These are phyloP conservation scores for Carlito syrichta DNA, from an alignment of 2,113 vertebrate species.

Conservation along the genomic window DNA sequence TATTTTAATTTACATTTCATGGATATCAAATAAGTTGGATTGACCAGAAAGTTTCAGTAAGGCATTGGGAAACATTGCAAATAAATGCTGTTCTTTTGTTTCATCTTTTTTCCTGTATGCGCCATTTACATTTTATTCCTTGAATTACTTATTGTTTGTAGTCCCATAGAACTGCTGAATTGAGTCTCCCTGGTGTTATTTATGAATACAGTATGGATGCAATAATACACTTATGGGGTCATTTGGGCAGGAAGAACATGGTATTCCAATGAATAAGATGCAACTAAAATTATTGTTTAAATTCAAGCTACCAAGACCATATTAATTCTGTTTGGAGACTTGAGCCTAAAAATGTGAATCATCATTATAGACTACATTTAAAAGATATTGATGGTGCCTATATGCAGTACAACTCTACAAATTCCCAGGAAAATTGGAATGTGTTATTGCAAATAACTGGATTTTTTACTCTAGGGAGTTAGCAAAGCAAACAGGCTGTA, in stretches of 20 bases:
- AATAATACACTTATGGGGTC: constrained; percentile 60
- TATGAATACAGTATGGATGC: constrained; percentile 39
- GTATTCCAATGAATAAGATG: constrained; percentile 45
- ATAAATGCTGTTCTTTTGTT: constrained; percentile 32
- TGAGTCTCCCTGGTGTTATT: constrained; percentile 36
- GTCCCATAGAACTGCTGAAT: constrained; percentile 16
- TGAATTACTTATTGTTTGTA: constrained; percentile 49
- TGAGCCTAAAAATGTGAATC: background rate
- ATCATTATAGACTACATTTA: constrained; percentile 11
- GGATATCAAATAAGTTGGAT: constrained; percentile 57
- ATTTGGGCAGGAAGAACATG: constrained; percentile 58
- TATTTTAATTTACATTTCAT: constrained; percentile 64
- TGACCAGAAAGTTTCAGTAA: constrained; percentile 36
- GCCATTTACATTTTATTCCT: constrained; percentile 37
- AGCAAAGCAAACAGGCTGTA: background rate
- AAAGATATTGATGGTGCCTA: background rate
- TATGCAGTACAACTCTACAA: background rate
- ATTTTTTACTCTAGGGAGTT: constrained; percentile 5
- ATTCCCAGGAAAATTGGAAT: constrained; percentile 11
- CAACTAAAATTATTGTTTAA: constrained; percentile 64
- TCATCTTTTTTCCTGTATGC: background rate
- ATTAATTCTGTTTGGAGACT: constrained; percentile 16
- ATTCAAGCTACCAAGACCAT: constrained; percentile 36
- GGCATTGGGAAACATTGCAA: constrained; percentile 43
- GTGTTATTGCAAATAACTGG: background rate